Base-by-base conservation (phyloP, 92 coral and sea anemone species). In the Actinernus sp. region DNA sequence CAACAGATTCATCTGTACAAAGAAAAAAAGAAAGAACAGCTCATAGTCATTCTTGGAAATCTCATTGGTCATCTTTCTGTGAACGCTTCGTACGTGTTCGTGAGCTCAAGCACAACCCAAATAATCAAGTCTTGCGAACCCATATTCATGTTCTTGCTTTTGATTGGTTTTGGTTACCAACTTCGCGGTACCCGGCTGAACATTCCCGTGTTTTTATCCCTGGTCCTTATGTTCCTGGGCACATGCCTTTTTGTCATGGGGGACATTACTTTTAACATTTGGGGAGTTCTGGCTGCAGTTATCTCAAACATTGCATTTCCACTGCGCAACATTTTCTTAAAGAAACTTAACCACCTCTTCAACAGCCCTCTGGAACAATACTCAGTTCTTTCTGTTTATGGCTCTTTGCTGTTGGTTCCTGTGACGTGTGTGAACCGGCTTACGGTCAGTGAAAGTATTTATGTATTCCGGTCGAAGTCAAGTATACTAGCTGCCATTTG, bases 291-390 rank as follows among this genome's bases (percentile, higher is more conserved):
- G 2, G 71, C 61, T 63, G 74, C 63, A 2, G 23, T 50, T 12
- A 4, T 62, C 14, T 21, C 82, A 24, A 25, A 11, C 24, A 2
- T 63, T 13, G 72, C 52, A 7, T 63, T 52, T 37, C 28, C 73
- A 18, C 25, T 63, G 1, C 49, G 83, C n/a, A 75, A 75, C 47
- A 49, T 75, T 14, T 53, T 1, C 16, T n/a, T 75, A 16, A 63
- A 64, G 18, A 16, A 14, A 13, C 23, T 41, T 9, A 53, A 49
- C 27, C 53, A 13, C 11, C 31, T 36, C 2, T 21, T 31, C 55
- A n/a, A 52, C n/a, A 43, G 26, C 10, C 59, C 65, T 37, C n/a
- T 64, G 12, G 40, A 63, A 14, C 56, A 54, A 40, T 64, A 75
- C 22, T 64, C 1, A 46, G 7, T 19, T 6, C 5, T 75, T 2